These are phyloP conservation scores for Acropora tenuis DNA, from an alignment of 64 coral and sea anemone genomes.

Conservation along the genomic window DNA sequence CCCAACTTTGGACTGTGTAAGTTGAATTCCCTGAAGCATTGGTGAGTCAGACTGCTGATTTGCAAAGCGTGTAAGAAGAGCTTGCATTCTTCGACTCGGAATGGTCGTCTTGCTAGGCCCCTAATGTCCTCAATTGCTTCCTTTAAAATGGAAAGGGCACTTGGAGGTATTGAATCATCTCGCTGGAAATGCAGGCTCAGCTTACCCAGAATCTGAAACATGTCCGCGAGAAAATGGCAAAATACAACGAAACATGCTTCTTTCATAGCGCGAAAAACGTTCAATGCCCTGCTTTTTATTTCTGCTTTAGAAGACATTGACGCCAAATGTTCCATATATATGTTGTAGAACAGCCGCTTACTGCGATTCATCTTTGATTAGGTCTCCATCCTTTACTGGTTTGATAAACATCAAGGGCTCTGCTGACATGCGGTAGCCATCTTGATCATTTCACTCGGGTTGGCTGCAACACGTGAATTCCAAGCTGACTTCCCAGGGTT, in stretches of 20 bases:
- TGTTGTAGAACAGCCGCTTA: constrained; percentile 37
- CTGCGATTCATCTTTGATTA: constrained; percentile 45
- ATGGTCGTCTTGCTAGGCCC: not conserved
- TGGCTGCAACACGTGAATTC: constrained; percentile 42
- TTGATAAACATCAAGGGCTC: constrained; percentile 52
- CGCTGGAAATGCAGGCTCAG: constrained; percentile 55
- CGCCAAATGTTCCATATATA: constrained; percentile 46
- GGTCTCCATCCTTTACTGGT: constrained; percentile 56
- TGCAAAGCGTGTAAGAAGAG: too few species aligned
- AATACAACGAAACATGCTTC: constrained; percentile 38
- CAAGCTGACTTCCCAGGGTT: constrained; percentile 48
- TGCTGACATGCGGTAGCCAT: constrained; percentile 61
- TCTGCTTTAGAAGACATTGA: constrained; percentile 50
- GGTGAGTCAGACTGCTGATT: too few species aligned
- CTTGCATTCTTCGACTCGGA: too few species aligned
- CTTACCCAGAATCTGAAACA: constrained; percentile 46
- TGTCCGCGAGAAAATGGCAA: constrained; percentile 59
- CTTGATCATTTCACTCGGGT: constrained; percentile 69
- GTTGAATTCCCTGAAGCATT: too few species aligned
- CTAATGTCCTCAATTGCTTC: constrained; percentile 21
- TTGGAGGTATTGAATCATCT: constrained; percentile 54
- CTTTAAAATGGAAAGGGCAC: constrained; percentile 17
- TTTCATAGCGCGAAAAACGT: constrained; percentile 40
- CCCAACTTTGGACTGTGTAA: too few species aligned
- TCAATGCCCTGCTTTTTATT: constrained; percentile 42